Base-by-base conservation (phyloP, 2,888 invertebrate species). In the Andrena camellia region DNA sequence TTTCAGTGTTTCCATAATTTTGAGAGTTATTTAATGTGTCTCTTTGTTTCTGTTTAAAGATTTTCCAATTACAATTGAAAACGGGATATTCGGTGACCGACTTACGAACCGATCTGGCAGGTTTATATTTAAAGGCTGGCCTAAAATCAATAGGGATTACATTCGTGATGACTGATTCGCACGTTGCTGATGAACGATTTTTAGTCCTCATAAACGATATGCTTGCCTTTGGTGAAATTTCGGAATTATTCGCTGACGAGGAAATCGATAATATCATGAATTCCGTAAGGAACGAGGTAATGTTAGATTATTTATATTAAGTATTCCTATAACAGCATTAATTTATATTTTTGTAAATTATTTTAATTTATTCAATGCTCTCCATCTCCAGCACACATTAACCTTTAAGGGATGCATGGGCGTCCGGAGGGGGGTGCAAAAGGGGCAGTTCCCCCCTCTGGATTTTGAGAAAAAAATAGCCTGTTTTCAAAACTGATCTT, bases 111-210 rank as follows among this genome's bases (percentile, higher is more conserved):
- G 97, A 97, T 90, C 93, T 95, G 95, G 96, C 97, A 20, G 94
- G 94, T 2, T 95, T 99, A n/a, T 99, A 99, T 93, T 93, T 97
- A 67, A 99, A 98, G 94, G 96, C 97, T 0, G 99, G 98, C 0
- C 93, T 98, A 57, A 99, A 98, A 94, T 97, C 96, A 90, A 96
- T 98, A 4, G 97, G 97, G 20, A 97, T 96, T 62, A 96, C 98
- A 81, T 99, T 98, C 94, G 94, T 99, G 26, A 98, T 99, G 97
- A 98, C 98, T 0, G 99, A 99, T 93, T 97, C 98, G 0, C 99
- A 99, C 94, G 97, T 99, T 0, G 97, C 98, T 0, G 97, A 98
- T 60, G 99, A 99, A 93, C 96, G 96, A 67, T 99, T 98, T 94
- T 95, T 99, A 48, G 99, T 99, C 3, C 95, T 98, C 17, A 97